A percentile compares a stretch with the other conserved stretches of the same genome.
phyloP scores from a whole-genome alignment of 2,888 invertebrate species.

The Synergus gifuensis region DNA sequence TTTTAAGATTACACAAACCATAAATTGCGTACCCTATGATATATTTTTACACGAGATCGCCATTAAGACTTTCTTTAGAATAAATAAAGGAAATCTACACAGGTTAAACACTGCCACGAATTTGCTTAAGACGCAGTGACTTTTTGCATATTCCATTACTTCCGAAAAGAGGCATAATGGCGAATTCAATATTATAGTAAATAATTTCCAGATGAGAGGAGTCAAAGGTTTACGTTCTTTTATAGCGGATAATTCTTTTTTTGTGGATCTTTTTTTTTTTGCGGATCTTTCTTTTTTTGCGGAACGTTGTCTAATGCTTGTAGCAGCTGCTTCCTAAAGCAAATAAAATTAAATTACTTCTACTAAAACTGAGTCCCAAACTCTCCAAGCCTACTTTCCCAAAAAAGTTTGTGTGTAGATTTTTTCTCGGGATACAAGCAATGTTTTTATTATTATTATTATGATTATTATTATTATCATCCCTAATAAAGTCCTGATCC shows the following conservation, averaged over 20 bases:
- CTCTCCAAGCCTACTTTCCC: conserved; percentile 38
- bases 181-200: conserved; percentile 67
- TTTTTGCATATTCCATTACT: conserved; percentile 62
- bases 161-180: conserved; percentile 63
- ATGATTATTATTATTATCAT: not conserved
- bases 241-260: conserved; percentile 54
- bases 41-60: conserved; percentile 56
- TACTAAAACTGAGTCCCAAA: conserved; percentile 40
- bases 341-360: conserved; percentile 68
- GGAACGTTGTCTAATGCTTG: conserved; percentile 64
- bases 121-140: conserved; percentile 60
- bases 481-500: not conserved
- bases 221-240: conserved; percentile 62
- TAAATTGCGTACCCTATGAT: conserved; percentile 50
- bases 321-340: conserved; percentile 69
- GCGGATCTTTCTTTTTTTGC: conserved; percentile 59
- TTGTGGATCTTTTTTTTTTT: not conserved
- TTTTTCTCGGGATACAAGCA: not conserved
- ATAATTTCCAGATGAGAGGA: conserved; percentile 69
- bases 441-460: not conserved
- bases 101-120: conserved; percentile 61
- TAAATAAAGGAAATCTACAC: conserved; percentile 63
- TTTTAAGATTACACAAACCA: not conserved
- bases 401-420: not conserved
- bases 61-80: conserved; percentile 63